A percentile compares a stretch with the other conserved stretches of the same genome.
These are phyloP conservation scores for Coracopsis vasa DNA, from an alignment of 2,113 vertebrate genomes.

Conservation along the genomic window DNA sequence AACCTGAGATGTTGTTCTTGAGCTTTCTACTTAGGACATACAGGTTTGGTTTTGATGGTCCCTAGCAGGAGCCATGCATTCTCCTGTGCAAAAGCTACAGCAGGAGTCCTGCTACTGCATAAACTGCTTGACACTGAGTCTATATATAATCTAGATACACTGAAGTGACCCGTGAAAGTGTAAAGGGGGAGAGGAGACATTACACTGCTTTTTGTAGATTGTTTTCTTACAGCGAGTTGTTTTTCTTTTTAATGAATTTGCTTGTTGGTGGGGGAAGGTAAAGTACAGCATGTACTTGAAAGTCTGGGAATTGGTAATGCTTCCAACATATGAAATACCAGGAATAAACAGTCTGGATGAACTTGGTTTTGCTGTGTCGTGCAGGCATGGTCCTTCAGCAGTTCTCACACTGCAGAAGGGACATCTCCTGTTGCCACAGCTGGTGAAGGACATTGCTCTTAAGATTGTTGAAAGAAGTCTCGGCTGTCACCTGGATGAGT, in stretches of 20 bases:
- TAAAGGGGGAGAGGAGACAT: accelerated
- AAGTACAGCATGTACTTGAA: neutral
- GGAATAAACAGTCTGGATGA: neutral
- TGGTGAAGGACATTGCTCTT: accelerated
- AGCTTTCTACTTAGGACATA: neutral
- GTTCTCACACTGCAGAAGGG: accelerated
- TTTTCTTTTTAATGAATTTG: neutral
- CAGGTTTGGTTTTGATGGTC: neutral
- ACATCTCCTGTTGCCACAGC: neutral
- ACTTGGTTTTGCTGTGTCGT: neutral
- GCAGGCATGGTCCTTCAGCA: neutral
- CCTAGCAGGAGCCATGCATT: accelerated
- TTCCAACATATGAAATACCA: neutral
- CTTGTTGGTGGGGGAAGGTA: neutral
- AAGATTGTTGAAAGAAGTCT: neutral
- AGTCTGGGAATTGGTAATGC: neutral
- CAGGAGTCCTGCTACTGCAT: neutral
- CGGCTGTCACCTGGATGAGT: neutral
- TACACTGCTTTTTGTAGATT: neutral
- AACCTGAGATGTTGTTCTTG: neutral
- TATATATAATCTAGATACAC: accelerated
- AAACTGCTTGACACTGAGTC: accelerated
- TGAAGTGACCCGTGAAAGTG: neutral
- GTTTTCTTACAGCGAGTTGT: neutral
- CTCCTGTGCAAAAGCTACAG: neutral